These are phyloP conservation scores for Hirudinaria manillensis DNA, from an alignment of 2,888 invertebrate species.

Conservation along the genomic window DNA sequence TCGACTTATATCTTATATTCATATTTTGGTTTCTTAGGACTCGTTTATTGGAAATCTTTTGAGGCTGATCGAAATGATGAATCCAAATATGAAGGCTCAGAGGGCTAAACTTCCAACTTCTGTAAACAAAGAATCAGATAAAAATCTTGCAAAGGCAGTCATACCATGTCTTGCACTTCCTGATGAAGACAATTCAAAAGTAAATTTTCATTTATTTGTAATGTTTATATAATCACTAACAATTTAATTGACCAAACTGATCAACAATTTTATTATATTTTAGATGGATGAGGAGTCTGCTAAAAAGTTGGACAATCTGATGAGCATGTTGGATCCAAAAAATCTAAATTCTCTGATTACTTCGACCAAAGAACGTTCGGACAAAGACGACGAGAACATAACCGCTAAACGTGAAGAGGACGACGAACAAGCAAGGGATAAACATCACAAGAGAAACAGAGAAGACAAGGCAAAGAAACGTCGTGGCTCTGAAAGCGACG, in stretches of 20 bases:
- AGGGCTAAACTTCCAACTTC: conserved; percentile 36
- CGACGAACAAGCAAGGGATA: too few relatives aligned
- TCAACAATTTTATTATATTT: neutral
- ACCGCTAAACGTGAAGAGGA: too few relatives aligned
- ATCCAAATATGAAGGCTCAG: conserved; percentile 52
- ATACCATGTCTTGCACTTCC: conserved; percentile 55
- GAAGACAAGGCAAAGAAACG: neutral
- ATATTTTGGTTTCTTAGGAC: conserved; percentile 60
- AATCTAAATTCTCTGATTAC: conserved; percentile 3
- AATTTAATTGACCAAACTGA: too few relatives aligned
- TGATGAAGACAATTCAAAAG: conserved; percentile 53
- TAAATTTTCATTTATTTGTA: conserved; percentile 31
- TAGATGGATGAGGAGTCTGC: conserved; percentile 12
- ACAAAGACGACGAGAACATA: conserved; percentile 14
- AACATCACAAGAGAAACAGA: conserved; percentile 9
- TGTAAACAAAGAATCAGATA: conserved; percentile 36
- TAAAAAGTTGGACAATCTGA: conserved; percentile 42
- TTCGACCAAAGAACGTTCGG: neutral
- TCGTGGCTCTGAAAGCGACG: conserved; percentile 5
- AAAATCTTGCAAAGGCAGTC: conserved; percentile 51
- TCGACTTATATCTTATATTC: neutral
- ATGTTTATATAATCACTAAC: too few relatives aligned
- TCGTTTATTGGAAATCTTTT: conserved; percentile 87
- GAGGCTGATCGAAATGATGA: conserved; percentile 91
- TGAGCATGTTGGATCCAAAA: conserved; percentile 49